Conservation (phyloP, 1,140 invertebrate genomes). For the Gyrodactylus salaris region DNA sequence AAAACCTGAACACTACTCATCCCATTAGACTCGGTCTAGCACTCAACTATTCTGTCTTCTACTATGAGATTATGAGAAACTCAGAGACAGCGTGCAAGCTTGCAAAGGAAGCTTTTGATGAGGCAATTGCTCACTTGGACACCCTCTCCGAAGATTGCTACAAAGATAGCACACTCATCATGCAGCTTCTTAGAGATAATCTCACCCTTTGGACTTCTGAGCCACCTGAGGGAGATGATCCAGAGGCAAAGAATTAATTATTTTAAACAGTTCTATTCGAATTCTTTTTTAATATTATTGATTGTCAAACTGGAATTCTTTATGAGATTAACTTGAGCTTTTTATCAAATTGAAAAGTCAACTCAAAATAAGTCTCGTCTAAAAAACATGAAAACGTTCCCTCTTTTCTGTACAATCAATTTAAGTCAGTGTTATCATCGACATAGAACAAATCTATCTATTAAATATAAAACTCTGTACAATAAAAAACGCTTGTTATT, state of each 20-base stretch:
- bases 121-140: conserved; percentile 71
- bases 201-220: conserved; percentile 19
- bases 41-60: conserved; percentile 66
- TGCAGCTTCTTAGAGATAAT: conserved; percentile 81
- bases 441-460: background rate
- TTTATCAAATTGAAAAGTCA: background rate
- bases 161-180: conserved; percentile 79
- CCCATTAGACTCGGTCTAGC: conserved; percentile 40
- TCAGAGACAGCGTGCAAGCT: conserved; percentile 39
- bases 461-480: background rate
- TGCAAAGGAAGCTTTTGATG: conserved; percentile 41
- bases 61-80: conserved; percentile 78
- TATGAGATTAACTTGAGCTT: background rate
- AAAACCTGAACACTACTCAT: conserved; percentile 74
- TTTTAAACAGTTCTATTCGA: background rate
- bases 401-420: too few relatives aligned
- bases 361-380: background rate
- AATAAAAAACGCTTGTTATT: background rate
- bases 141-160: conserved; percentile 59
- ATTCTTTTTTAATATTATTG: background rate
- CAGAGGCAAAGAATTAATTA: background rate
- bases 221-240: background rate
- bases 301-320: background rate
- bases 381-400: background rate
- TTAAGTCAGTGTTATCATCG: background rate